These are phyloP conservation scores for Panthera leo DNA, from an alignment of 2,113 vertebrate species.

Conservation along the genomic window DNA sequence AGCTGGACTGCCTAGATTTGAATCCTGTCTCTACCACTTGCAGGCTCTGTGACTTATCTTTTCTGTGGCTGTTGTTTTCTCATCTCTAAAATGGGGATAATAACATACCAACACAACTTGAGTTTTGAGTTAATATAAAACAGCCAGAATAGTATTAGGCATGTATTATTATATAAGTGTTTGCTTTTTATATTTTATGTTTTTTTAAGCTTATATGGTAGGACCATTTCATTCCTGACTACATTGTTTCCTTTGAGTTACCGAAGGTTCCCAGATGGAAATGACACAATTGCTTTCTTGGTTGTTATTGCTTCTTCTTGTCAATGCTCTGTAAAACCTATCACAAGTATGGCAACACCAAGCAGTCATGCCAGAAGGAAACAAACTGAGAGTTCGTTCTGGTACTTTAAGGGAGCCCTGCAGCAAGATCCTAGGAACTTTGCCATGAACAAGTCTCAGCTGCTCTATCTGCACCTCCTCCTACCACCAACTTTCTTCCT, in stretches of 20 bases:
- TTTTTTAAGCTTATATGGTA: background rate
- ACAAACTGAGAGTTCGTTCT: background rate
- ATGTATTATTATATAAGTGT: background rate
- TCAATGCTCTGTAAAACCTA: background rate
- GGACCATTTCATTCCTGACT: background rate
- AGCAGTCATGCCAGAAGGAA: background rate
- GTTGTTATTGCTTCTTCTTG: conserved; percentile 5
- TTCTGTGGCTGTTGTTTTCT: background rate
- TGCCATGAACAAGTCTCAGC: background rate
- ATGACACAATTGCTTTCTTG: background rate
- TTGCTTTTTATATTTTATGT: background rate
- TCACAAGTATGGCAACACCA: background rate
- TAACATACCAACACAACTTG: background rate
- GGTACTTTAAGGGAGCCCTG: background rate
- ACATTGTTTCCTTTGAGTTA: background rate
- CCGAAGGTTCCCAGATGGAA: background rate
- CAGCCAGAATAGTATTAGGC: background rate
- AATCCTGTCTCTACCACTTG: background rate
- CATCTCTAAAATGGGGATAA: background rate
- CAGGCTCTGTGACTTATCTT: background rate
- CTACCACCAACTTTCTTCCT: background rate
- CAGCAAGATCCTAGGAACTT: background rate
- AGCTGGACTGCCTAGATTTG: background rate
- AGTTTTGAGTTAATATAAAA: background rate
- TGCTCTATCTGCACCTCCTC: background rate